Evolutionary conservation across 1,140 invertebrate species (phyloP), one percentile per base, ranked within the genome.

Genomic region (Eciton burchellii): DNA sequence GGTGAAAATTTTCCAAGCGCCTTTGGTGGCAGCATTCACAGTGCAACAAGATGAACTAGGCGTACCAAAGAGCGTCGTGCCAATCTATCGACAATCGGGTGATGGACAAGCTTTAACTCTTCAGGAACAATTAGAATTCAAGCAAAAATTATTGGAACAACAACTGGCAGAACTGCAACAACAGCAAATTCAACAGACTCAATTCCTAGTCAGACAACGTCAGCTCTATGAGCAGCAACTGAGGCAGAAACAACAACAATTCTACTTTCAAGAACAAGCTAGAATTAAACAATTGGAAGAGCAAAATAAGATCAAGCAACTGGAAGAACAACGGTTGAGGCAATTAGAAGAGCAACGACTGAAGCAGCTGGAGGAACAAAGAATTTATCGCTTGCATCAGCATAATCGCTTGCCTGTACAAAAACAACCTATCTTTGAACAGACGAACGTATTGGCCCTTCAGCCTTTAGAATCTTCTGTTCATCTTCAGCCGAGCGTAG

Each of bases 11-110:
- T 97, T 96, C 89, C 95, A 96, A 84, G 97, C 97, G 5, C 97
- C 97, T 0, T 89, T 98, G 43, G 96, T 97, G 0, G 96, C 97
- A 0, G 97, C 97, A 0, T 98, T 98, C 87, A 97, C 97, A 0
- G 96, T 98, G 1, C 96, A 97, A 85, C 96, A 97, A 91, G 97
- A 98, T 88, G 96, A 96, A 65, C 94, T 94, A 41, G 97, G 97
- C 0, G 89, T 96, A 19, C 96, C 97, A 0, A 96, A 96, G 82
- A 97, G 96, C 89, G 96, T 97, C 1, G 96, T 97, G 71, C 97
- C 97, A 1, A 95, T 97, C 70, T 94, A 94, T 83, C 93, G 93
- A 76, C 92, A 91, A 0, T 77, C 81, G 2, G 83, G 86, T n/a
- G 89, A 92, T 14, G 91, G 89, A 0, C 90, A 93, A 52, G 91